Conservation (phyloP, 23 tunicate genomes). For the Aplidium turbinatum region DNA sequence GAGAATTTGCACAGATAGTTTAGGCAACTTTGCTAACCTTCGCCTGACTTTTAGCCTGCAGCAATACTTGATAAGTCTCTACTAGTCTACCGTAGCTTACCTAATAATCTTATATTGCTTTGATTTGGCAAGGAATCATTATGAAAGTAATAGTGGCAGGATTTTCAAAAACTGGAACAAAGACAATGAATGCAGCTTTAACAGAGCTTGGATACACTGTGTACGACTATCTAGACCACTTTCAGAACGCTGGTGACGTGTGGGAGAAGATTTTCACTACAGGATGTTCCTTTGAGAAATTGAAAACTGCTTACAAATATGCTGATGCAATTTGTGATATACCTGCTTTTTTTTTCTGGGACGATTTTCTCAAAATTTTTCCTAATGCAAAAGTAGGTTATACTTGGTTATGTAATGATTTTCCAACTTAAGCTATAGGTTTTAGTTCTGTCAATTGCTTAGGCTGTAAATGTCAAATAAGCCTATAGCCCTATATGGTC, state of each 20-base stretch:
- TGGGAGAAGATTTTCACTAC: neutral
- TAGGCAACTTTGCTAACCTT: too few relatives aligned
- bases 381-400: neutral
- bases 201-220: neutral
- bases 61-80: too few relatives aligned
- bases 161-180: constrained; percentile 1
- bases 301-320: neutral
- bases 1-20: too few relatives aligned
- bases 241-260: neutral
- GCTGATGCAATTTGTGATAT: neutral
- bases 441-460: too few relatives aligned
- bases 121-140: neutral
- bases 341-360: neutral
- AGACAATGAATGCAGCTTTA: neutral
- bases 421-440: too few relatives aligned
- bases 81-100: too few relatives aligned
- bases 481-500: too few relatives aligned
- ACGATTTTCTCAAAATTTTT: neutral
- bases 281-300: neutral
- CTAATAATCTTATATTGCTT: neutral
- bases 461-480: too few relatives aligned
- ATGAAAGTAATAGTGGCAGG: neutral
- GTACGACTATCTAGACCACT: neutral
- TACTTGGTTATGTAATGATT: too few relatives aligned
- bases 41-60: too few relatives aligned